Evolutionary conservation across 1,140 invertebrate species (phyloP).

Genomic region (Gonatopus flavifemur): DNA sequence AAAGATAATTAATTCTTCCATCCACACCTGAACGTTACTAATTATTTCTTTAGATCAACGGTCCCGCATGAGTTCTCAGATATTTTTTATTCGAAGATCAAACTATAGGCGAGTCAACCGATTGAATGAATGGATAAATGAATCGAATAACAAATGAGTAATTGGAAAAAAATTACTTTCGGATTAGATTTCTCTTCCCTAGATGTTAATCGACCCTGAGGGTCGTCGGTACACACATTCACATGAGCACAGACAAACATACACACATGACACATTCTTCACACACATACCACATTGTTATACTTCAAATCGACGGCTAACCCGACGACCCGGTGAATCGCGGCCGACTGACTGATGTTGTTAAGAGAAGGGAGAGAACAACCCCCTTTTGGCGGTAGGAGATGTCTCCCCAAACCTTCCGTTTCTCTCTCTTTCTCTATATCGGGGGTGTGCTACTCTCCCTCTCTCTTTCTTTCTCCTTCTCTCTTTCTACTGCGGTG

Average conservation of each 20-base stretch:
- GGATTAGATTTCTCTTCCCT: no score
- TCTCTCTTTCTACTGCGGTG: not conserved
- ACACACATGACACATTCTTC: slow-evolving; percentile 1
- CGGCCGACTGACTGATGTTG: slow-evolving; percentile 59
- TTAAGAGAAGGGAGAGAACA: slow-evolving; percentile 37
- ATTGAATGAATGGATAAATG: no score
- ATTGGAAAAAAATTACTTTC: no score
- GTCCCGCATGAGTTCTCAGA: no score
- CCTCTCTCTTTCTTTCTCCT: not conserved
- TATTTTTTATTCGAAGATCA: no score
- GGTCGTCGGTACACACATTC: not conserved
- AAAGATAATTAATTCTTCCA: no score
- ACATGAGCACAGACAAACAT: not conserved
- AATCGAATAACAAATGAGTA: no score
- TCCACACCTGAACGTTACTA: no score
- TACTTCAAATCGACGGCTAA: slow-evolving; percentile 23
- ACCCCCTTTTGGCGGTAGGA: slow-evolving; percentile 40
- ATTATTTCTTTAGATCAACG: no score
- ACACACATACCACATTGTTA: slow-evolving; percentile 5
- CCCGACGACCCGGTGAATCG: slow-evolving; percentile 48
- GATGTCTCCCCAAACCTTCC: not conserved
- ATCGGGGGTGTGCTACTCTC: not conserved
- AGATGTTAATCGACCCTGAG: no score
- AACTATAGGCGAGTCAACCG: no score
- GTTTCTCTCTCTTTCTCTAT: slow-evolving; percentile 1